phyloP scores from a whole-genome alignment of 2,888 invertebrate genomes.

The Drosophila borealis region DNA sequence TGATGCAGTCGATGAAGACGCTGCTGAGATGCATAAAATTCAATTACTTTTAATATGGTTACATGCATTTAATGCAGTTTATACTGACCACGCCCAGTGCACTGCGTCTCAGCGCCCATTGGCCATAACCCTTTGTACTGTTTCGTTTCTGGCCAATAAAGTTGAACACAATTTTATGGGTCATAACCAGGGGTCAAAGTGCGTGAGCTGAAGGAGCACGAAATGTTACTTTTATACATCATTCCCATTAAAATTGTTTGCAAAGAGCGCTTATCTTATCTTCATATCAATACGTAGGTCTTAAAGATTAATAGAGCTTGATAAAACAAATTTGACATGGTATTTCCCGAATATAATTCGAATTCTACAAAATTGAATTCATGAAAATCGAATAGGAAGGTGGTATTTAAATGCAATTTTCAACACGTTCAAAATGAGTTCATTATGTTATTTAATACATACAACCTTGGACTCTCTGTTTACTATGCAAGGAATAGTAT shows the following conservation, averaged over 20 bases:
- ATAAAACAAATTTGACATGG: too few relatives aligned
- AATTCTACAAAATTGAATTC: too few relatives aligned
- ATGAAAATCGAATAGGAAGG: too few relatives aligned
- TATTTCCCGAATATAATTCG: too few relatives aligned
- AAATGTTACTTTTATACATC: slow-evolving; percentile 19
- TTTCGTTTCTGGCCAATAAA: slow-evolving; percentile 52
- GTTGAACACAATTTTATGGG: slow-evolving; percentile 64
- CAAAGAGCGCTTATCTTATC: background rate
- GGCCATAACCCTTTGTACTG: background rate
- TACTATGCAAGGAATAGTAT: background rate
- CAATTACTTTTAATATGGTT: slow-evolving; percentile 61
- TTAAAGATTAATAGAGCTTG: too few relatives aligned
- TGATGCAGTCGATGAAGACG: slow-evolving; percentile 20
- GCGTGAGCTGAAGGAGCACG: background rate
- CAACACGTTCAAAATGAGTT: too few relatives aligned
- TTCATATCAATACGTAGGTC: too few relatives aligned
- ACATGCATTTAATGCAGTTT: slow-evolving; percentile 63
- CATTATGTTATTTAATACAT: too few relatives aligned
- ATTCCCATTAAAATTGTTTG: background rate
- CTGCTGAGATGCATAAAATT: slow-evolving; percentile 38
- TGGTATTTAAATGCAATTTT: too few relatives aligned
- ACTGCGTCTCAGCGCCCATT: too few relatives aligned
- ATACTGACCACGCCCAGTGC: slow-evolving; percentile 37
- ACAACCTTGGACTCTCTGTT: too few relatives aligned
- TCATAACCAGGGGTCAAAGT: slow-evolving; percentile 11